Conservation (phyloP, 2,797 vertebrate genomes). For the Halcyon leucocephala region DNA sequence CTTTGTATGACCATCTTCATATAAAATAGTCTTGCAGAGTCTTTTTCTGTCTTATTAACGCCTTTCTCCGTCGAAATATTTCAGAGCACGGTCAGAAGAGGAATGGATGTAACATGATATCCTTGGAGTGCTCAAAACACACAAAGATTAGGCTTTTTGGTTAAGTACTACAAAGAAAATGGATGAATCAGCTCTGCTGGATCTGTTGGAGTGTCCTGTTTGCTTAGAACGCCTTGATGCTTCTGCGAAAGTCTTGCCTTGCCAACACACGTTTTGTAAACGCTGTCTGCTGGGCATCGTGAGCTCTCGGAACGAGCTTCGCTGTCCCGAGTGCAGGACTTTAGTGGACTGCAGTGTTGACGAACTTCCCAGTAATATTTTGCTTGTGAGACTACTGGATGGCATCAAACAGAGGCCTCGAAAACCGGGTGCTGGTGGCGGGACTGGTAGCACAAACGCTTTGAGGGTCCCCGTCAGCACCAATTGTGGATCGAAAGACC, state of each 20-base stretch:
- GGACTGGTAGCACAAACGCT: slow-evolving; percentile 65
- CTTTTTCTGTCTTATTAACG: not conserved
- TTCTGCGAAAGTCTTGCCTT: slow-evolving; percentile 95
- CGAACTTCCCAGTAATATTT: slow-evolving; percentile 96
- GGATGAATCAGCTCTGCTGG: slow-evolving; percentile 96
- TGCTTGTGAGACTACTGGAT: slow-evolving; percentile 95
- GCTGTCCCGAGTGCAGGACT: slow-evolving; percentile 96
- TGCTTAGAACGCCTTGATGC: slow-evolving; percentile 97
- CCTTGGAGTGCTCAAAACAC: slow-evolving; percentile 65
- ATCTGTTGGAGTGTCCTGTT: slow-evolving; percentile 97
- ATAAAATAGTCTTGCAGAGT: not conserved
- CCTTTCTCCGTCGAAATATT: slow-evolving; percentile 22
- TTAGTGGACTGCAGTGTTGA: slow-evolving; percentile 94
- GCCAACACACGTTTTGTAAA: slow-evolving; percentile 98
- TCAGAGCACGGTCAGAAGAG: slow-evolving; percentile 81
- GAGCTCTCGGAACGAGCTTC: slow-evolving; percentile 92
- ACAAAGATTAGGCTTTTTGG: slow-evolving; percentile 48
- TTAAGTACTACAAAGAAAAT: slow-evolving; percentile 78
- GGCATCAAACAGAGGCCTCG: slow-evolving; percentile 97
- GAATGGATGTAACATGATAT: slow-evolving; percentile 95
- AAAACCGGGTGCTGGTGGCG: slow-evolving; percentile 74
- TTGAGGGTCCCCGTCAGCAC: slow-evolving; percentile 78
- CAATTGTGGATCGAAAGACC: slow-evolving; percentile 84
- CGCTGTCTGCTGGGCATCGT: slow-evolving; percentile 95
- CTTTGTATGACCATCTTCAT: not conserved